A percentile compares a stretch with the other conserved stretches of the same genome.
Conservation (phyloP, 2,888 invertebrate genomes). For the Meteorus colon region DNA sequence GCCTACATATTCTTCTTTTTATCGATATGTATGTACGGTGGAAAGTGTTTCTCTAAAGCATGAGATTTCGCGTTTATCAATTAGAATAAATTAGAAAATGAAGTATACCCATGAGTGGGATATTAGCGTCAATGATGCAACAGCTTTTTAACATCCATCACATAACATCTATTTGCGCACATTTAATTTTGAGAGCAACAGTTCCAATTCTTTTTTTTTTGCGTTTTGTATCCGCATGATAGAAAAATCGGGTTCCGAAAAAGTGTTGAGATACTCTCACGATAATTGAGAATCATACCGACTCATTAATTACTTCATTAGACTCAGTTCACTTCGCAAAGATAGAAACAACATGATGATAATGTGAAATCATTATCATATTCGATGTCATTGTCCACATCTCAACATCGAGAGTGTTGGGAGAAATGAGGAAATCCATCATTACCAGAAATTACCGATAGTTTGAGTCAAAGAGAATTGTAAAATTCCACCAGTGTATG, state of each 20-base stretch:
- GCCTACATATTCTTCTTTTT: not conserved
- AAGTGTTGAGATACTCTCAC: too few relatives aligned
- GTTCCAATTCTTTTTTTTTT: not conserved
- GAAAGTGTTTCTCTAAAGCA: slow-evolving; percentile 33
- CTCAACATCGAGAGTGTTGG: too few relatives aligned
- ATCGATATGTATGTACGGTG: not conserved
- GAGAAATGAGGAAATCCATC: too few relatives aligned
- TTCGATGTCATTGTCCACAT: too few relatives aligned
- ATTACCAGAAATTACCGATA: too few relatives aligned
- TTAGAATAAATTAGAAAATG: slow-evolving; percentile 44
- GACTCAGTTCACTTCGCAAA: too few relatives aligned
- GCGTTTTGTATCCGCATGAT: too few relatives aligned
- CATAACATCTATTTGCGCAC: slow-evolving; percentile 2
- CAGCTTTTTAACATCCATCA: not conserved
- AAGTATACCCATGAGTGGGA: slow-evolving; percentile 15
- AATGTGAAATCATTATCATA: too few relatives aligned
- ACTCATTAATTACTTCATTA: slow-evolving; percentile 12
- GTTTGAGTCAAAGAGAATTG: too few relatives aligned
- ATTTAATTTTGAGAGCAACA: not conserved
- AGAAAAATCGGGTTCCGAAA: too few relatives aligned
- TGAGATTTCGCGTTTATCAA: slow-evolving; percentile 30
- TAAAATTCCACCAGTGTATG: not conserved
- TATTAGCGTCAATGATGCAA: slow-evolving; percentile 29
- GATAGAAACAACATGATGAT: too few relatives aligned
- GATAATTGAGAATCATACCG: not conserved